These are phyloP conservation scores for Oikopleura vanhoeffeni DNA, from an alignment of 23 tunicate species.

Conservation along the genomic window DNA sequence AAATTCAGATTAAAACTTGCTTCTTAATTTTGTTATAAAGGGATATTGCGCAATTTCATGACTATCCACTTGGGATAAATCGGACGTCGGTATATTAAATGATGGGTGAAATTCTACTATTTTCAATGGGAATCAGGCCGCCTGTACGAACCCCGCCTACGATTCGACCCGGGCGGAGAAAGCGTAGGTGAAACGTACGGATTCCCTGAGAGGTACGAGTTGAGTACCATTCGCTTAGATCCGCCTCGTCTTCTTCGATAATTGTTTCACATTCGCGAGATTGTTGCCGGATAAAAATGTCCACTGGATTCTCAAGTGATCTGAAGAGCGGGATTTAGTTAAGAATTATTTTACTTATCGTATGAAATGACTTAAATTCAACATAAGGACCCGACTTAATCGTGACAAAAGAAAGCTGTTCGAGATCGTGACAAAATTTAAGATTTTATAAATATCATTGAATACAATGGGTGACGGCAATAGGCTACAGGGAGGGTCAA, in stretches of 20 bases:
- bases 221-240: not conserved
- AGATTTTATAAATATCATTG: too few relatives aligned
- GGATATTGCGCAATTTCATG: not conserved
- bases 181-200: not conserved
- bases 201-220: not conserved
- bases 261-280: constrained; percentile 9
- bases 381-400: too few relatives aligned
- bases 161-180: not conserved
- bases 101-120: not conserved
- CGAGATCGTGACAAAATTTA: too few relatives aligned
- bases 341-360: too few relatives aligned
- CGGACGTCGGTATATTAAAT: not conserved
- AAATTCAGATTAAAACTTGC: not conserved
- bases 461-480: too few relatives aligned
- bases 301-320: not conserved
- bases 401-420: too few relatives aligned
- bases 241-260: constrained; percentile 10
- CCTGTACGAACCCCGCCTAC: not conserved
- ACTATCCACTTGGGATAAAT: not conserved
- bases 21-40: not conserved
- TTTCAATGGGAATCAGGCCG: not conserved
- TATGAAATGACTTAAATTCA: too few relatives aligned
- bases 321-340: too few relatives aligned
- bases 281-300: not conserved
- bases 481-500: too few relatives aligned